These are phyloP conservation scores for Morpho helenor DNA, from an alignment of 2,888 invertebrate species.

Conservation along the genomic window DNA sequence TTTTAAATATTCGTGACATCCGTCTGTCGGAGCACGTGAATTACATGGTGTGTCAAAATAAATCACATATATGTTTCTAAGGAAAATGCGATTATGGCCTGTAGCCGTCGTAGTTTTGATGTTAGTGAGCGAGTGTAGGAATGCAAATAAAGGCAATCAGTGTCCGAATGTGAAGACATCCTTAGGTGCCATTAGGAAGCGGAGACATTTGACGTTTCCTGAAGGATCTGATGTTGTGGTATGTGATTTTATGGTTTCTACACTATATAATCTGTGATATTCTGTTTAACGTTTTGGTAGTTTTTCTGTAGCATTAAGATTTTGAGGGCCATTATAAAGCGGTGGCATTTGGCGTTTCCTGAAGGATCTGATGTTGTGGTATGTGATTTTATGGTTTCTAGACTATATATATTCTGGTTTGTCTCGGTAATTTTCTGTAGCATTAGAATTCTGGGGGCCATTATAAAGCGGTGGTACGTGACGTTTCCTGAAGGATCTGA, in stretches of 20 bases:
- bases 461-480: conserved; percentile 56
- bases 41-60: background rate
- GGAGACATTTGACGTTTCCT: conserved; percentile 59
- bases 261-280: too few relatives aligned
- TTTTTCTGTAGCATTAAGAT: too few relatives aligned
- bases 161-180: conserved; percentile 58
- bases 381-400: conserved; percentile 32
- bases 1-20: background rate
- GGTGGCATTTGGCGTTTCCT: conserved; percentile 59
- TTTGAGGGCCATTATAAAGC: conserved; percentile 50
- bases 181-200: conserved; percentile 46
- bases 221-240: conserved; percentile 54
- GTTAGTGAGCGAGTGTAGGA: conserved; percentile 32
- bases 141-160: conserved; percentile 26
- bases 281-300: too few relatives aligned
- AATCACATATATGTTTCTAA: background rate
- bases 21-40: conserved; percentile 3
- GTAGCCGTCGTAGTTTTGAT: conserved; percentile 19
- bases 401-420: too few relatives aligned
- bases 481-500: conserved; percentile 55
- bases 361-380: conserved; percentile 54
- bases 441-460: too few relatives aligned
- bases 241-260: conserved; percentile 32
- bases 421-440: too few relatives aligned
- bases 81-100: background rate